Evolutionary conservation across 2,888 invertebrate genomes (phyloP), one percentile per base, ranked within the genome.

Genomic region (Malthinus flaveolus): DNA sequence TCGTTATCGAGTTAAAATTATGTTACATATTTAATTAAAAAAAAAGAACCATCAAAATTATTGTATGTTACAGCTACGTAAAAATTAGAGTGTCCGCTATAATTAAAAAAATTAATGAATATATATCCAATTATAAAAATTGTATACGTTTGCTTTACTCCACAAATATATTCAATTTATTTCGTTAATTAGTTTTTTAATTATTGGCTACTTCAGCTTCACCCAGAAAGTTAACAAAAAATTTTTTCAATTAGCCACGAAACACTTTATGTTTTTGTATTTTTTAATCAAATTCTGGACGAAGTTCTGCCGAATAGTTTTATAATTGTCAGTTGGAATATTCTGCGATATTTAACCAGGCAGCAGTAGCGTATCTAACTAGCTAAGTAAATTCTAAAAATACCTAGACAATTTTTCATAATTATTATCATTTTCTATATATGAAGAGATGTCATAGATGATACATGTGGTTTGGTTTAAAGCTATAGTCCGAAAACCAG

Each of bases 401-500:
- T 42, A 65, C 58, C 50, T 50, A 49, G 36, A 55, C 59, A 56
- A 62, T 65, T 62, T 61, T 62, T 66, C 63, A 63, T 64, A 62
- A 66, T 66, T 66, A 66, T 61, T 61, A 62, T 59, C 61, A 65
- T 63, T 63, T 63, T 63, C 61, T 59, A 56, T 63, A 56, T 63
- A 63, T 61, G 63, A 60, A 63, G 59, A 63, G 61, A 59, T 62
- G 64, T 60, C 46, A 62, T 61, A 62, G 64, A 61, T 64, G 64
- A 66, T 66, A 70, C 67, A 70, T 70, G 67, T 70, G 70, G 68
- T 68, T 68, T 64, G 59, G 68, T 66, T 68, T 69, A 73, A 73
- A 71, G 68, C 70, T 70, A 69, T 70, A 71, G 71, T 71, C 71
- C 73, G 71, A 73, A 74, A 74, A 71, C 69, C 71, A 63, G 67